phyloP scores from a whole-genome alignment of 2,113 vertebrate species.

The Rhea americana region DNA sequence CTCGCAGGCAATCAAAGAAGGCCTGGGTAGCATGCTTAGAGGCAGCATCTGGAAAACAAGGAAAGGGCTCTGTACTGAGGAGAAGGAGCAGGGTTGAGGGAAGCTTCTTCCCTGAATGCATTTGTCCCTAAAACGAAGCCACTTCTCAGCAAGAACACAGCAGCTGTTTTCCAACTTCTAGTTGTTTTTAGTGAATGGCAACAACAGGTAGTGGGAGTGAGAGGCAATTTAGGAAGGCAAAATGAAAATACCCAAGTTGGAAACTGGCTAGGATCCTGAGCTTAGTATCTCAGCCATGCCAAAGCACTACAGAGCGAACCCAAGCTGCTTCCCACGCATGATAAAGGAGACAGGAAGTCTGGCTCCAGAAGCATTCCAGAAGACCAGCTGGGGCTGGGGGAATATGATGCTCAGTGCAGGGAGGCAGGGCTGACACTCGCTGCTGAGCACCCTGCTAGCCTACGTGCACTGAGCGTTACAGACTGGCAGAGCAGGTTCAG shows the following conservation, averaged over 20 bases:
- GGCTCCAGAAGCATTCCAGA: neutral
- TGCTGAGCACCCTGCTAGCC: neutral
- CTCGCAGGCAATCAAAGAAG: constrained; percentile 94
- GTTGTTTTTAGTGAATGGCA: neutral
- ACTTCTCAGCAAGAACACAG: neutral
- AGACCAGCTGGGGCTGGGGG: neutral
- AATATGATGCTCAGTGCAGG: accelerated
- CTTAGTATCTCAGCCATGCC: neutral
- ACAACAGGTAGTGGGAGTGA: constrained; percentile 26
- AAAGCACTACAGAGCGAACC: neutral
- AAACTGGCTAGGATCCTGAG: constrained; percentile 31
- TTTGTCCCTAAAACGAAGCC: neutral
- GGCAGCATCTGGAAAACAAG: constrained; percentile 83
- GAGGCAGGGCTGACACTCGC: neutral
- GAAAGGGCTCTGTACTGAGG: neutral
- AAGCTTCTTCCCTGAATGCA: neutral
- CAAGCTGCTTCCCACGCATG: neutral
- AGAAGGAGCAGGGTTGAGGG: neutral
- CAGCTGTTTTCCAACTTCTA: neutral
- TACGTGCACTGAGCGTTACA: accelerated
- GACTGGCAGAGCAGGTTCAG: neutral
- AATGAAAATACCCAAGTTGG: neutral
- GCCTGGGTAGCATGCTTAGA: constrained; percentile 97
- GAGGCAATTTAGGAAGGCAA: constrained; percentile 29
- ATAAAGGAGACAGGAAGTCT: neutral